Conservation (phyloP, 2,888 invertebrate species). For the Emmelina monodactyla region DNA sequence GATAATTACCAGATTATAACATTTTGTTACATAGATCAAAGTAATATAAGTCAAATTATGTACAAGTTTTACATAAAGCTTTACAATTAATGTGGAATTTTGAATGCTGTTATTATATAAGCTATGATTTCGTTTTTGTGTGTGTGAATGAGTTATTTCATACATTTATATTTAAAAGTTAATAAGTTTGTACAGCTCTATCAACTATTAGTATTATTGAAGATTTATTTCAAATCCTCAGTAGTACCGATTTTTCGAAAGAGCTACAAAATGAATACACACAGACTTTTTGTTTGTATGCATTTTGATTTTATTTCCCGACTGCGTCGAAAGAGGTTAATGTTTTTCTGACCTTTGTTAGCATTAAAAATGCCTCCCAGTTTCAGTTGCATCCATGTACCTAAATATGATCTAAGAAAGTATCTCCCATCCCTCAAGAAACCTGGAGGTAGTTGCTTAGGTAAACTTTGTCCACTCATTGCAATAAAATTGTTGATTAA, state of each 20-base stretch:
- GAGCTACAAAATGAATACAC: slow-evolving; percentile 39
- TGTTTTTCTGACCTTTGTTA: slow-evolving; percentile 26
- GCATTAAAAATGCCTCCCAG: slow-evolving; percentile 50
- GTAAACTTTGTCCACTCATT: slow-evolving; percentile 38
- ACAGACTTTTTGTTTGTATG: slow-evolving; percentile 29
- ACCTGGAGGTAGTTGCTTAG: slow-evolving; percentile 34
- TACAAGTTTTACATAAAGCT: too few species aligned
- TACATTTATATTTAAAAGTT: neutral
- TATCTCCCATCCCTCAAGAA: neutral
- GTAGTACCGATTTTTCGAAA: too few species aligned
- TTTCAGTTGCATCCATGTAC: neutral
- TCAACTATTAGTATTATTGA: neutral
- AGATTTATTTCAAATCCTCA: neutral
- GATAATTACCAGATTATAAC: neutral
- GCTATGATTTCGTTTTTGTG: slow-evolving; percentile 1
- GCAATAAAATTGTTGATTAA: slow-evolving; percentile 51
- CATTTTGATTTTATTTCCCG: slow-evolving; percentile 30
- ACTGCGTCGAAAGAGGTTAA: slow-evolving; percentile 22
- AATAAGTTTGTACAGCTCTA: too few species aligned
- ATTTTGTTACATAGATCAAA: neutral
- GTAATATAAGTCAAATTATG: neutral
- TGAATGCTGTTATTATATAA: too few species aligned
- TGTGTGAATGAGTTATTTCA: neutral
- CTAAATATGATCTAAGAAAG: neutral
- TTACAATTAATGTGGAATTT: too few species aligned